Percentiles rank a stretch among this genome's conserved stretches.
Evolutionary conservation across 1,140 invertebrate genomes (phyloP).

Genomic region (Prorops nasuta): DNA sequence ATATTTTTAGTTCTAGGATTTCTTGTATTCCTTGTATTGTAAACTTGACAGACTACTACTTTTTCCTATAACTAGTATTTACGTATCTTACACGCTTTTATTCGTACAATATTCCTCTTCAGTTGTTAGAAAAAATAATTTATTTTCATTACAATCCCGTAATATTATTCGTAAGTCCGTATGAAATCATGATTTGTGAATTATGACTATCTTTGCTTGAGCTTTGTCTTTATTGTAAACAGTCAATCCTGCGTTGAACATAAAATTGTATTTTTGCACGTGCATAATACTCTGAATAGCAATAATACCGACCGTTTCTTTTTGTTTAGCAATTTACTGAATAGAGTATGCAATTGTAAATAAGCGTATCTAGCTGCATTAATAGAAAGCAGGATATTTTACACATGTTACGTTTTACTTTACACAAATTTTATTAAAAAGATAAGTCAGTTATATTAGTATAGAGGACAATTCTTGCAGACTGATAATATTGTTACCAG

Average conservation of each 20-base stretch:
- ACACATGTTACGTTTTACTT: neutral
- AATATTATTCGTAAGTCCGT: no score
- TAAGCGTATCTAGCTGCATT: no score
- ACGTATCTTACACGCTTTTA: neutral
- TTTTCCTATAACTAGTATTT: neutral
- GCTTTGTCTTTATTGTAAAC: neutral
- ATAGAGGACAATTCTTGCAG: neutral
- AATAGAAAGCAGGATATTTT: no score
- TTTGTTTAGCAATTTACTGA: neutral
- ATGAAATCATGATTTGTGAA: no score
- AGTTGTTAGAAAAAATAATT: no score
- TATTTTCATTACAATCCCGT: no score
- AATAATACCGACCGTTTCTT: neutral
- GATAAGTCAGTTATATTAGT: neutral
- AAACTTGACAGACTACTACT: neutral
- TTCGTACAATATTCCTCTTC: neutral
- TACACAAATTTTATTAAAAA: neutral
- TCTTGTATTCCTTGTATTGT: neutral
- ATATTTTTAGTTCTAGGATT: no score
- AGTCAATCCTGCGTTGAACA: no score
- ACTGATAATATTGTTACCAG: no score
- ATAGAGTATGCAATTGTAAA: neutral
- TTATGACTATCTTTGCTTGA: no score
- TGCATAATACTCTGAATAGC: slow-evolving; percentile 19
- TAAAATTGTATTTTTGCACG: no score